Evolutionary conservation across 2,888 invertebrate species (phyloP), one percentile per base, ranked within the genome.

Genomic region (Caenorhabditis doughertyi): DNA sequence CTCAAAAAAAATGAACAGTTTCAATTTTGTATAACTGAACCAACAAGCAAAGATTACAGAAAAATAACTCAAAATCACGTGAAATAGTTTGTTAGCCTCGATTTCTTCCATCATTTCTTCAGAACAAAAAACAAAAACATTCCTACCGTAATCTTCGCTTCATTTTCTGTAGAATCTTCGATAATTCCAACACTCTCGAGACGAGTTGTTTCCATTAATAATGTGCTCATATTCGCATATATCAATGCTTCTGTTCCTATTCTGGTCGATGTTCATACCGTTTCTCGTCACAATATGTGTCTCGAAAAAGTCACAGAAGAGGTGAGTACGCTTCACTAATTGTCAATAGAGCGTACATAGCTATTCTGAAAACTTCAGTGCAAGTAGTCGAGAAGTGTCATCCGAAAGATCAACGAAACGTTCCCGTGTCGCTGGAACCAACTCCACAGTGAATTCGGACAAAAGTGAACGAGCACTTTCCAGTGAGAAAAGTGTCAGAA

Each of bases 231-330:
- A 35, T 58, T 58, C 27, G 58, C 70, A 58, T 70, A 47, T 58
- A 58, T 70, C 70, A 47, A 70, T 70, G 70, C 32, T 70, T 70
- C 58, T 47, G 47, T 70, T 56, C 56, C 70, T 70, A 29, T 70
- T 70, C 44, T 70, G 29, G 44, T 32, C 56, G 32, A 11, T 49
- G 5, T 1, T 44, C 35, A 7, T 70, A 25, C 32, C 56, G 16
- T 18, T 27, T 44, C 32, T 56, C 18, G 11, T 56, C 16, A n/a
- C 55, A 1, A 21, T 29, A 18, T 70, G 70, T 49, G 58, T 70
- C 47, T 47, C 56, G 47, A 70, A 70, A 47, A 58, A 58, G 25
- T 58, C 70, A 9, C 44, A 56, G 56, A 58, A 56, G 13, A 70
- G 29, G 70, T 56, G 13, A 29, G 42, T 42, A 42, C 16, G 8